These are phyloP conservation scores for Microtus richardsoni DNA, from an alignment of 2,113 vertebrate species.

Conservation along the genomic window DNA sequence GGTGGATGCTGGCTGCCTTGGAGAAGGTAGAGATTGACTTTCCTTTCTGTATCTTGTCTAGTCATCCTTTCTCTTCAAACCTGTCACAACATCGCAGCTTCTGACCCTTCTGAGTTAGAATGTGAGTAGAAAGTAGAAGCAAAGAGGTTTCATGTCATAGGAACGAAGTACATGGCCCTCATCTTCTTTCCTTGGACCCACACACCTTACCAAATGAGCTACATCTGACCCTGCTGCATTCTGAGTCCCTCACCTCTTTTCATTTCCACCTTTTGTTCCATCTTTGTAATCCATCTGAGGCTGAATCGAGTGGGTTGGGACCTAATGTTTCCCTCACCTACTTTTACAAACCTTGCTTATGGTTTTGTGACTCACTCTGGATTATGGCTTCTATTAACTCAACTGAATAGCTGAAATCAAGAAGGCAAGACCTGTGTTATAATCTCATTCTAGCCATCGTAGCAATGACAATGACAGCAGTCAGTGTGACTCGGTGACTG, in stretches of 20 bases:
- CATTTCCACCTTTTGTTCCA: background rate
- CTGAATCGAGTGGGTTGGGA: background rate
- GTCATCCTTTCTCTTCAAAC: background rate
- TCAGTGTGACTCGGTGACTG: fast-evolving
- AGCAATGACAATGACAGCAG: background rate
- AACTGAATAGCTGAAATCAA: background rate
- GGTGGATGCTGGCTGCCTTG: background rate
- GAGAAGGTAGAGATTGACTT: background rate
- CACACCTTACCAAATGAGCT: background rate
- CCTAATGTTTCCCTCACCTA: background rate
- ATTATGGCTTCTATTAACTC: background rate
- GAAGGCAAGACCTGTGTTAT: background rate
- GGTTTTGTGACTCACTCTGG: background rate
- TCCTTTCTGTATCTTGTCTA: background rate
- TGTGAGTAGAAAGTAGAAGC: background rate
- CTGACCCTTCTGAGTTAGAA: background rate
- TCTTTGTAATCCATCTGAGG: background rate
- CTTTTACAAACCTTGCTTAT: background rate
- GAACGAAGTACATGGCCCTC: fast-evolving
- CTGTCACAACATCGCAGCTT: background rate
- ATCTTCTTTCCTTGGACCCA: background rate
- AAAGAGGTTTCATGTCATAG: background rate
- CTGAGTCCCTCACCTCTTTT: too few relatives aligned
- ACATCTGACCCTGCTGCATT: background rate
- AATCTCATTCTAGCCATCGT: background rate